Percentiles rank a stretch among this genome's conserved stretches.
Evolutionary conservation across 2,888 invertebrate species (phyloP).

Genomic region (Pemphredon lugubris): DNA sequence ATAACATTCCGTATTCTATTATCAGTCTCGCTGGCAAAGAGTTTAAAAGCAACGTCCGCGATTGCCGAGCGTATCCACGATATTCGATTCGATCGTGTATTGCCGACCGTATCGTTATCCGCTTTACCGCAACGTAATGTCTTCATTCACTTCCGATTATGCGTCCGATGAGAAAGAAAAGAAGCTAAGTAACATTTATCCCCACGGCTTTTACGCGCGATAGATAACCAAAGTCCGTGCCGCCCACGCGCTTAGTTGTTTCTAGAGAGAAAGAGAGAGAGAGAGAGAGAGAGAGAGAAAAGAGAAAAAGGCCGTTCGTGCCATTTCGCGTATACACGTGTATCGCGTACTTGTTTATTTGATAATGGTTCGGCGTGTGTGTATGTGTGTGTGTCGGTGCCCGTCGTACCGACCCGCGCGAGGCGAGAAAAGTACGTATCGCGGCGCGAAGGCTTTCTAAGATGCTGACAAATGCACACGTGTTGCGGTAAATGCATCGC

Average conservation of each 20-base stretch:
- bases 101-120: constrained; percentile 25
- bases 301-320: constrained; percentile 42
- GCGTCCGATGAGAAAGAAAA: constrained; percentile 7
- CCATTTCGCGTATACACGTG: constrained; percentile 48
- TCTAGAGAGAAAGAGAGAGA: constrained; percentile 16
- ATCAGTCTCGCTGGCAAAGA: constrained; percentile 20
- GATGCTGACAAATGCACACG: constrained; percentile 68
- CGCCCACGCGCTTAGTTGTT: constrained; percentile 50
- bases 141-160: constrained; percentile 44
- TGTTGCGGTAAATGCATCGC: constrained; percentile 29
- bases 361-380: not conserved
- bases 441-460: constrained; percentile 36
- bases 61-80: constrained; percentile 7
- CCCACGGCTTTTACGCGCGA: constrained; percentile 55
- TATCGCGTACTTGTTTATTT: constrained; percentile 49
- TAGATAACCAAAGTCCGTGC: constrained; percentile 44
- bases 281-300: too few relatives aligned
- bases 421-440: not conserved
- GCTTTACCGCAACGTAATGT: constrained; percentile 44
- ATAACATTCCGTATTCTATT: constrained; percentile 29
- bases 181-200: constrained; percentile 48
- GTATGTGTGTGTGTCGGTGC: not conserved
- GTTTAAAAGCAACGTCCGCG: constrained; percentile 35
- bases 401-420: too few relatives aligned
- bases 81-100: constrained; percentile 16